Base-by-base conservation (phyloP, 2,113 vertebrate genomes). In the Fregetta grallaria region DNA sequence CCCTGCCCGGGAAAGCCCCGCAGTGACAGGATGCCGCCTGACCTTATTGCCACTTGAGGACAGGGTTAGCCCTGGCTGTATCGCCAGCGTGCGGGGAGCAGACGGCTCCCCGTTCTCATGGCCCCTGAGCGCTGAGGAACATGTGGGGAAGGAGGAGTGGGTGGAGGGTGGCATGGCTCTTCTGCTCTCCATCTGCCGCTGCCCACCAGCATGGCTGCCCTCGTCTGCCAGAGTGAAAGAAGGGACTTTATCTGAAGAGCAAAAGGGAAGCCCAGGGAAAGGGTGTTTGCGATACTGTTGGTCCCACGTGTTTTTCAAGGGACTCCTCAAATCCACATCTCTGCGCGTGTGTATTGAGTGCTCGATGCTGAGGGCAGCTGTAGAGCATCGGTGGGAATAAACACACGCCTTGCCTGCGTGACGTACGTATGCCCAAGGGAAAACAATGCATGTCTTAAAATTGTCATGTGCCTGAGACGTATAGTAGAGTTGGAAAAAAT, bases 91-190 rank as follows among this genome's bases (percentile, higher is more conserved):
- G 75, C 42, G 45, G 45, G 91, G 36, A 68, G 71, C 58, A 62
- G 50, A 32, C 3, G 0, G 47, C 26, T 75, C 25, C 36, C 58
- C 0, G 1, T 36, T 44, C 0, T 0, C 8, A 25, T 9, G 7
- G 13, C 59, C 56, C 34, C 49, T 27, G 34, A 7, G 1, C 5
- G 2, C 36, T 2, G 8, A 65, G 66, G 32, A 79, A 29, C 20
- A 6, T 1, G 8, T n/a, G 52, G 38, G 29, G 34, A 56, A 68
- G 44, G 30, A 86, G 47, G 9, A 42, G 13, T 8, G 49, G 19
- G 15, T 55, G 44, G 15, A 36, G 50, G 15, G 11, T 87, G 61
- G 22, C 81, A 44, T 44, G 61, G 66, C 36, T 53, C 40, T 44
- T 45, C 53, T 90, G 73, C 56, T 38, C 38, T 77, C 76, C 55